phyloP scores from a whole-genome alignment of 2,797 vertebrate genomes.

The Phrynocephalus guinanensis region DNA sequence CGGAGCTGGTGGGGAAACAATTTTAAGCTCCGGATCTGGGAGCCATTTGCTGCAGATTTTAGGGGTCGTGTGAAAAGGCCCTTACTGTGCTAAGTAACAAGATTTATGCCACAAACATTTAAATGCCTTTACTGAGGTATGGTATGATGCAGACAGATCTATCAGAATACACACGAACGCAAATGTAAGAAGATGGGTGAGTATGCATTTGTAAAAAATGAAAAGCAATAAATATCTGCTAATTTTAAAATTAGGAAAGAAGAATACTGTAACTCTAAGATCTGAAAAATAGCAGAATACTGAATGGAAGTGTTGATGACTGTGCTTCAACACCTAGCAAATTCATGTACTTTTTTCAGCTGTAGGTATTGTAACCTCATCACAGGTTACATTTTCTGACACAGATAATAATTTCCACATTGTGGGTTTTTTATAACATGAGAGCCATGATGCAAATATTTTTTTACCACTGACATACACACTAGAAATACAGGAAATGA shows the following conservation, averaged over 20 bases:
- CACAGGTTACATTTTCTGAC: not conserved
- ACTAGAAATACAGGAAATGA: not conserved
- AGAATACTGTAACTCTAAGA: not conserved
- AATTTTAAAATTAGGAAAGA: not conserved
- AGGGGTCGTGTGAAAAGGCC: too few species aligned
- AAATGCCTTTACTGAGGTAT: not conserved
- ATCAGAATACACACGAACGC: not conserved
- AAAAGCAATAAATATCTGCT: not conserved
- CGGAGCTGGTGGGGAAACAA: too few species aligned
- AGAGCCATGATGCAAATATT: not conserved
- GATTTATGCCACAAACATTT: too few species aligned
- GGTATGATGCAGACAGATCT: not conserved
- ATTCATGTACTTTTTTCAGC: not conserved
- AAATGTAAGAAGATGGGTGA: not conserved
- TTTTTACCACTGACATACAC: not conserved
- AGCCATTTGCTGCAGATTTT: too few species aligned
- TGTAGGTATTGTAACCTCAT: not conserved
- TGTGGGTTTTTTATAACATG: not conserved
- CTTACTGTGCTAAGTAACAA: too few species aligned
- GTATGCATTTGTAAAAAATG: not conserved
- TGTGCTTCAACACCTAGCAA: not conserved
- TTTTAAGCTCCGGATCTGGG: too few species aligned
- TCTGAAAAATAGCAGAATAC: not conserved
- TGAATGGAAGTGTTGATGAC: not conserved
- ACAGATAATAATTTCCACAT: constrained; percentile 8